Conservation (phyloP, 2,797 vertebrate species). For the Sebastes dallii region DNA sequence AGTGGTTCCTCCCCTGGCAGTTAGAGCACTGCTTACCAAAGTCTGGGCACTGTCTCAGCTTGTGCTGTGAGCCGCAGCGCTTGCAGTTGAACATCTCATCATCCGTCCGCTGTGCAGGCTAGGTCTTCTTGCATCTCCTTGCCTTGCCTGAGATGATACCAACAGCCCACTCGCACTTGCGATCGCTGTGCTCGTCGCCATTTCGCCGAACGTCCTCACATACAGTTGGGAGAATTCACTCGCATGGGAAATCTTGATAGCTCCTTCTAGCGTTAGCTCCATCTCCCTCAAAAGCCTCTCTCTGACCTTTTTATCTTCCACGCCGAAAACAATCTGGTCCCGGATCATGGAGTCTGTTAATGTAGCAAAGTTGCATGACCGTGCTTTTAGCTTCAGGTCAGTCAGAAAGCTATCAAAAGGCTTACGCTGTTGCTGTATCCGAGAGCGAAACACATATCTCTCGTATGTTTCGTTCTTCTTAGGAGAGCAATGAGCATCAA, state of each 20-base stretch:
- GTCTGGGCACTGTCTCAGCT: too few relatives aligned
- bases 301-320: slow-evolving; percentile 1
- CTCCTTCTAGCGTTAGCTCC: background rate
- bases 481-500: background rate
- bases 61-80: too few relatives aligned
- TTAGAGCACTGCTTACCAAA: too few relatives aligned
- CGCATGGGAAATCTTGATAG: background rate
- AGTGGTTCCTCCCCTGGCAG: slow-evolving; percentile 2
- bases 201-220: too few relatives aligned
- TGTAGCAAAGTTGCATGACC: background rate
- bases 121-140: too few relatives aligned
- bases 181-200: too few relatives aligned
- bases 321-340: background rate
- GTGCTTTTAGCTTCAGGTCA: background rate
- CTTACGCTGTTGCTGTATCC: background rate
- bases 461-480: slow-evolving; percentile 1
- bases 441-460: background rate
- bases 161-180: too few relatives aligned
- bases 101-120: too few relatives aligned
- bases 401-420: background rate
- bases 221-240: background rate
- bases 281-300: background rate
- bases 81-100: too few relatives aligned
- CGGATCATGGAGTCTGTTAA: background rate
- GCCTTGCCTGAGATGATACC: too few relatives aligned